phyloP scores from a whole-genome alignment of 64 coral and sea anemone species.

The Stichodactyla helianthus region DNA sequence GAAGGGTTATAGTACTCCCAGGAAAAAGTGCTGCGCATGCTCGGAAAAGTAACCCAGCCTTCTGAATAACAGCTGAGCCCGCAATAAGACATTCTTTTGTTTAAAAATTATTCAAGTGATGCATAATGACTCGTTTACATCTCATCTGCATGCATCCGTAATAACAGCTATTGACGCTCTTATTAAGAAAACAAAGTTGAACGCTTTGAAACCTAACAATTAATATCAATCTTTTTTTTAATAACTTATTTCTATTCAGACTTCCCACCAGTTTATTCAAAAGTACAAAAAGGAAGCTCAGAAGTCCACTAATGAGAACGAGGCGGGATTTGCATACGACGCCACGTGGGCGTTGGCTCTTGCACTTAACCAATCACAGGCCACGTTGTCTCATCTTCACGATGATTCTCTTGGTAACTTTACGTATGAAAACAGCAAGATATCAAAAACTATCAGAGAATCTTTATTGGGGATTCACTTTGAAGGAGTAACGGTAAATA shows the following conservation, averaged over 20 bases:
- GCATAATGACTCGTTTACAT: too few species aligned
- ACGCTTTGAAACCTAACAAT: too few species aligned
- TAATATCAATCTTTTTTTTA: neutral
- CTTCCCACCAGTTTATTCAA: conserved; percentile 3
- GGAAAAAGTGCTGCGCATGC: too few species aligned
- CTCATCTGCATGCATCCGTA: too few species aligned
- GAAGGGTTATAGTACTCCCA: too few species aligned
- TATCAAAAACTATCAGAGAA: conserved; percentile 17
- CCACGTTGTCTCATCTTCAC: neutral
- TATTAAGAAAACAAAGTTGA: too few species aligned
- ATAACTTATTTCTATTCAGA: neutral
- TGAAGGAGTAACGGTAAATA: conserved; percentile 63
- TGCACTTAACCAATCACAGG: conserved; percentile 44
- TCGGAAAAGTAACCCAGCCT: too few species aligned
- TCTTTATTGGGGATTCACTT: conserved; percentile 39
- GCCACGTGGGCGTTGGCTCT: conserved; percentile 65
- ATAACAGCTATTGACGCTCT: too few species aligned
- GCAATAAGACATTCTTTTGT: too few species aligned
- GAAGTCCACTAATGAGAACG: neutral
- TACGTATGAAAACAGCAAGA: conserved; percentile 36
- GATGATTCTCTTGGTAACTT: conserved; percentile 27
- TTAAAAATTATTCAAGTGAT: too few species aligned
- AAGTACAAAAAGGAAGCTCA: neutral
- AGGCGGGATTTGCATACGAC: conserved; percentile 76
- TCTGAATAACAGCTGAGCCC: too few species aligned